Evolutionary conservation across 2,113 vertebrate genomes (phyloP), one percentile per base, ranked within the genome.

Genomic region (Rutilus rutilus): DNA sequence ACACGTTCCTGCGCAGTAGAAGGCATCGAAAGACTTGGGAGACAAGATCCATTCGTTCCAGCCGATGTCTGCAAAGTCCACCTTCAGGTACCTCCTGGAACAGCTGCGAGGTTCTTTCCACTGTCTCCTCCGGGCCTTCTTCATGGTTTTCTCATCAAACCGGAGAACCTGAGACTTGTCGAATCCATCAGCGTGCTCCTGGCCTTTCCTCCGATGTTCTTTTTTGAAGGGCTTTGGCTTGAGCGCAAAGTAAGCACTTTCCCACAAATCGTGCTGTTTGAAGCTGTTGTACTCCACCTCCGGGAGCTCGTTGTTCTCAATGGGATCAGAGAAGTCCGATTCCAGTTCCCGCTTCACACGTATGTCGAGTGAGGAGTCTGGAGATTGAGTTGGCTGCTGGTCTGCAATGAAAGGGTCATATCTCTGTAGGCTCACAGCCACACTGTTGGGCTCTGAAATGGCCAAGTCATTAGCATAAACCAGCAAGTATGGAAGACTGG

Each of bases 31-130:
- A 0, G 97, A 96, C 89, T 99, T 98, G 12, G 98, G 98, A 0
- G 96, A 97, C 92, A 99, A 90, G 89, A 99, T 96, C 98, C 97
- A 99, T 86, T 99, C 98, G 23, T 96, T 99, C 98, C 98, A 99
- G 45, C 98, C 98, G 14, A 99, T 97, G 92, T 99, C 98, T 12
- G 97, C 95, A 76, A 99, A 99, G 88, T 99, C 98, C 87, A 99
- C 98, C 91, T 96, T 96, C 87, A 99, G 96, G 82, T 98, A 97
- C 74, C 98, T 93, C 87, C 97, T 94, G 33, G 97, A 95, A 86
- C 98, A 99, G 85, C 96, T 93, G 75, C 96, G 93, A 0, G 98
- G 97, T 88, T 97, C 97, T 0, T 95, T 96, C 98, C 97, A 97
- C 83, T 99, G 98, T 87, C 95, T 95, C 90, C 94, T 94, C 65